phyloP scores from a whole-genome alignment of 2,113 vertebrate genomes.

The Pristiophorus japonicus region DNA sequence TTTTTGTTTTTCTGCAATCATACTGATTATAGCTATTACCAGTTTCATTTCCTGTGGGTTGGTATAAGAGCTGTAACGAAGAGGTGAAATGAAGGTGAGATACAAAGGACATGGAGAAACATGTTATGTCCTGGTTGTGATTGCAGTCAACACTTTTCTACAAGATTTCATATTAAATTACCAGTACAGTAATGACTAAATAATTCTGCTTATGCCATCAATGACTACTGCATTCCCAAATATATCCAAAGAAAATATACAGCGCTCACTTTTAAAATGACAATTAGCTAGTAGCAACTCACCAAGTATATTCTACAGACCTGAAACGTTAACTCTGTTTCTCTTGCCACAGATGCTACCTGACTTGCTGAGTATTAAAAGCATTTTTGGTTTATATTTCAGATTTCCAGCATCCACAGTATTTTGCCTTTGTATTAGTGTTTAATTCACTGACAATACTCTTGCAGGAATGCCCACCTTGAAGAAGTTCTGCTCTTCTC shows the following conservation, averaged over 20 bases:
- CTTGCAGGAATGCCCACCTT: too few species aligned
- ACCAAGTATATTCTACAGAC: background rate
- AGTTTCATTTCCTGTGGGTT: conserved; percentile 71
- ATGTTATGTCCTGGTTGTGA: background rate
- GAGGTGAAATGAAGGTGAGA: background rate
- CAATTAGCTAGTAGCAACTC: background rate
- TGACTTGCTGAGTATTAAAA: too few species aligned
- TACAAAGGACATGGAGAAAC: background rate
- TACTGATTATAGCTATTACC: conserved; percentile 64
- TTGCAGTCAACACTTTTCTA: background rate
- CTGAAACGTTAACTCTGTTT: too few species aligned
- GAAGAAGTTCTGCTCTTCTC: too few species aligned
- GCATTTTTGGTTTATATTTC: too few species aligned
- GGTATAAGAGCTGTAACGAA: conserved; percentile 61
- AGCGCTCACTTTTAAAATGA: background rate
- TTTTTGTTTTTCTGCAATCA: conserved; percentile 56
- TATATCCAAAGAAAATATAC: background rate
- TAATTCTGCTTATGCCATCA: background rate
- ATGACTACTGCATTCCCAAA: background rate
- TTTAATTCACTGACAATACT: too few species aligned
- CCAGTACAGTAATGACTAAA: background rate
- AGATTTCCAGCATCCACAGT: too few species aligned
- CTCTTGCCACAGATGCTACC: too few species aligned
- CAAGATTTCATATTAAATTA: background rate
- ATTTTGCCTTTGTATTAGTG: too few species aligned